Percentiles rank a stretch among this genome's conserved stretches.
These are phyloP conservation scores for Parauchenoglanis punctatus DNA, from an alignment of 2,797 vertebrate species.

Conservation along the genomic window DNA sequence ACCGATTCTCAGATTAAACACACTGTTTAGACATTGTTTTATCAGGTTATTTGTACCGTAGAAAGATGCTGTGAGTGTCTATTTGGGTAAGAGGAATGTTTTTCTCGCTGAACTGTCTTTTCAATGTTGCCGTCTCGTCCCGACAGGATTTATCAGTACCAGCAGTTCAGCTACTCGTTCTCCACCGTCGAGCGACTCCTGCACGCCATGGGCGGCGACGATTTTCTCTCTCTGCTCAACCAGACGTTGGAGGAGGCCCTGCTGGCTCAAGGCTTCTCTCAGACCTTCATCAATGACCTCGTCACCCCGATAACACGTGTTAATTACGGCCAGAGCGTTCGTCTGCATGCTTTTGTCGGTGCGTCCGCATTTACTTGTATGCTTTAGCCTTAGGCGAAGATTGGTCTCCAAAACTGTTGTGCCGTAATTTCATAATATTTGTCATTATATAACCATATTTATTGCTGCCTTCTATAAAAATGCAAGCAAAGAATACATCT, in stretches of 20 bases:
- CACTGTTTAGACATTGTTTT: not conserved
- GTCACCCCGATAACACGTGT: constrained; percentile 80
- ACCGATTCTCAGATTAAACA: not conserved
- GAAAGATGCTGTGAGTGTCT: not conserved
- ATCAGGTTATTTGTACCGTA: not conserved
- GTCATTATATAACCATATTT: not conserved
- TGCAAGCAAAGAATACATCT: not conserved
- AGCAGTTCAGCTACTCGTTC: constrained; percentile 90
- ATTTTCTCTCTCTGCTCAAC: constrained; percentile 80
- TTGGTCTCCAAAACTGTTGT: not conserved
- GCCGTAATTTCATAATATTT: not conserved
- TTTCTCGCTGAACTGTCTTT: not conserved
- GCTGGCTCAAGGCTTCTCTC: constrained; percentile 86
- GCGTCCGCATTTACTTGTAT: constrained; percentile 45
- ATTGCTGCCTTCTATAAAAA: not conserved
- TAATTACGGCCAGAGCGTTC: constrained; percentile 84
- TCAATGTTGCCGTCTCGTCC: constrained; percentile 1
- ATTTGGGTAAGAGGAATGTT: too few relatives aligned
- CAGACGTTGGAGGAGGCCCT: constrained; percentile 86
- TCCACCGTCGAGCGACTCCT: constrained; percentile 84
- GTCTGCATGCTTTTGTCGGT: constrained; percentile 87
- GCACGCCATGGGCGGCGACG: constrained; percentile 84
- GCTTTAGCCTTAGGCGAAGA: not conserved
- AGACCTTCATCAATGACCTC: constrained; percentile 85
- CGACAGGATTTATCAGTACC: constrained; percentile 91